A percentile compares a stretch with the other conserved stretches of the same genome.
Evolutionary conservation across 2,113 vertebrate genomes (phyloP).

Genomic region (Paradoxurus hermaphroditus): DNA sequence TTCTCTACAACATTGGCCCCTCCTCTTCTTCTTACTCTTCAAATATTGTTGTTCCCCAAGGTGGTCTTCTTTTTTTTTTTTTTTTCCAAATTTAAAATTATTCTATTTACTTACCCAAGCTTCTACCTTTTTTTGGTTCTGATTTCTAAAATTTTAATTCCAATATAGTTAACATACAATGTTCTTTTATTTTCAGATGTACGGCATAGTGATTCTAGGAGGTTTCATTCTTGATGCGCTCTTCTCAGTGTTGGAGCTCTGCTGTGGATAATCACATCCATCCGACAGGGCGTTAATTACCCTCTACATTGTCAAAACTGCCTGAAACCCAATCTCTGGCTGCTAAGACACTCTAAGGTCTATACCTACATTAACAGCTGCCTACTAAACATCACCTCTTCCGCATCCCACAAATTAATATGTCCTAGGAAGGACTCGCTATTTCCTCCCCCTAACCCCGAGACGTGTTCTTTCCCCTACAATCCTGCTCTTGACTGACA

Average conservation of each 20-base stretch:
- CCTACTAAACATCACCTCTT: background rate
- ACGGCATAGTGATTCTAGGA: background rate
- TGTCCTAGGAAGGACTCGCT: background rate
- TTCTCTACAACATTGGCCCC: background rate
- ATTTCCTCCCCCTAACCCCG: background rate
- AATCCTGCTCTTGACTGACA: background rate
- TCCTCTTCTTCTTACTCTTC: background rate
- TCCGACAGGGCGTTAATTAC: background rate
- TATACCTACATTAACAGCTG: background rate
- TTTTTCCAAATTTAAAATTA: background rate
- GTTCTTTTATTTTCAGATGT: background rate
- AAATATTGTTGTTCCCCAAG: background rate
- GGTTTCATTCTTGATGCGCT: background rate
- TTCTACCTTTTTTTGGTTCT: background rate
- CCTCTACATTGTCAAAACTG: background rate
- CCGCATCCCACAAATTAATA: background rate
- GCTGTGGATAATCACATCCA: background rate
- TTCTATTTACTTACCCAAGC: background rate
- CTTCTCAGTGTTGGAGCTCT: background rate
- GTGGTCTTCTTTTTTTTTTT: background rate
- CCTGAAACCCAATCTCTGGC: background rate
- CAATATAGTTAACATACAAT: background rate
- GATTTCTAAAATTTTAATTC: background rate
- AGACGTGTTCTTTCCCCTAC: background rate
- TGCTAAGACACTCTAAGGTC: background rate